A percentile compares a stretch with the other conserved stretches of the same genome.
Conservation (phyloP, 2,113 vertebrate species). For the Thunnus thynnus region DNA sequence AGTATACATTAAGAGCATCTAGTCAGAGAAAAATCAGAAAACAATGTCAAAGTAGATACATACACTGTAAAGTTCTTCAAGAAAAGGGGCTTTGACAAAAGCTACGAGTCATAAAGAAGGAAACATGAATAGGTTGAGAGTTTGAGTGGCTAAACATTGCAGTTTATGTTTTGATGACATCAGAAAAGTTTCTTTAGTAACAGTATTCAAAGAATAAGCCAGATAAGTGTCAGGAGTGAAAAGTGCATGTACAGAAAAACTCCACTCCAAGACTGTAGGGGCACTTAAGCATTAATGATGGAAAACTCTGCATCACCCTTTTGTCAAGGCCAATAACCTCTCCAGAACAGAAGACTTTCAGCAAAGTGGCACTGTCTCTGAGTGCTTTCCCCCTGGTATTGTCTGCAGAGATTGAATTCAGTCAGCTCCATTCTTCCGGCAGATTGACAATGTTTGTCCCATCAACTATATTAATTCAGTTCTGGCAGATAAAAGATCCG, state of each 20-base stretch:
- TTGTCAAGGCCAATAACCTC: constrained; percentile 77
- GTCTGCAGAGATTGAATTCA: constrained; percentile 86
- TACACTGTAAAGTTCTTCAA: constrained; percentile 42
- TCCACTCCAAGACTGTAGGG: constrained; percentile 45
- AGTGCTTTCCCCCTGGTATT: constrained; percentile 73
- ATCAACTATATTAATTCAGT: constrained; percentile 85
- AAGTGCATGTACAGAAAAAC: constrained; percentile 35
- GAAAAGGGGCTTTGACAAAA: constrained; percentile 76
- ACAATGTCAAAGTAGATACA: constrained; percentile 61
- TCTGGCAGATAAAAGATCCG: constrained; percentile 81
- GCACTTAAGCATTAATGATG: constrained; percentile 73
- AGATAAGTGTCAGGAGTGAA: constrained; percentile 11
- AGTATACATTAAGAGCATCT: constrained; percentile 63
- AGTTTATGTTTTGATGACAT: neutral
- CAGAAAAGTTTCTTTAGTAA: constrained; percentile 4
- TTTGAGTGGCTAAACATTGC: neutral
- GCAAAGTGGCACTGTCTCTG: constrained; percentile 66
- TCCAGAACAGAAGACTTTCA: constrained; percentile 72
- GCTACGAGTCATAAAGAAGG: constrained; percentile 55
- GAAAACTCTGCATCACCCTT: constrained; percentile 79
- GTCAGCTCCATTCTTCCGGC: constrained; percentile 83
- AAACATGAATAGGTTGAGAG: neutral
- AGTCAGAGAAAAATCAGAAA: constrained; percentile 56
- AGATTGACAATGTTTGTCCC: constrained; percentile 87
- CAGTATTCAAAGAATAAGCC: constrained; percentile 19